These are phyloP conservation scores for Cichladusa arquata DNA, from an alignment of 2,113 vertebrate species.

Conservation along the genomic window DNA sequence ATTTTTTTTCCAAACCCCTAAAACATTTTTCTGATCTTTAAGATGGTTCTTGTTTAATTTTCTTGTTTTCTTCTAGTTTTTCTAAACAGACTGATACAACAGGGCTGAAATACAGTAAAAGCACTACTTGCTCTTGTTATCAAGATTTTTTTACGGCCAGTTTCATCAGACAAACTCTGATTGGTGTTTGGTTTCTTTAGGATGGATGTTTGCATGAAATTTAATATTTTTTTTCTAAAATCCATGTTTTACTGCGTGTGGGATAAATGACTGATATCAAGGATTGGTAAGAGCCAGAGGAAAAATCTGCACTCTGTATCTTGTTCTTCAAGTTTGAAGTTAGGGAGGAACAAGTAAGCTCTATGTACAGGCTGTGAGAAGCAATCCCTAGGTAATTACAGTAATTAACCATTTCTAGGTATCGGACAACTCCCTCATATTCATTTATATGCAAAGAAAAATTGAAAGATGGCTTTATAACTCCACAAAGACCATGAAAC, in stretches of 20 bases:
- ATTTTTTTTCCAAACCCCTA: background rate
- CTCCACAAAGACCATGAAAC: background rate
- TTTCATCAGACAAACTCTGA: background rate
- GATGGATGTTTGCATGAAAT: background rate
- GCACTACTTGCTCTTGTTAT: background rate
- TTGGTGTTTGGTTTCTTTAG: background rate
- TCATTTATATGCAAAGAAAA: background rate
- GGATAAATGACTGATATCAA: background rate
- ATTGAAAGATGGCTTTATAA: background rate
- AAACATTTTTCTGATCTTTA: background rate
- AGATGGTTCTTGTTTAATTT: background rate
- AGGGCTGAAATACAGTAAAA: background rate
- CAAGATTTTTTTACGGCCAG: background rate
- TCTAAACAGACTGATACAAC: background rate
- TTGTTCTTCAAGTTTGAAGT: slow-evolving; percentile 20
- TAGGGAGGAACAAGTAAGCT: background rate
- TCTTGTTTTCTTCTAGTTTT: background rate
- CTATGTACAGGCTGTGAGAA: background rate
- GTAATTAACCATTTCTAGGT: background rate
- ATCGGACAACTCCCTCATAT: background rate
- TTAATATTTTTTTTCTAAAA: background rate
- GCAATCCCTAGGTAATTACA: background rate
- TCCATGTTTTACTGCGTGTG: background rate
- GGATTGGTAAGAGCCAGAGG: background rate
- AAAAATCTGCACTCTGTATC: background rate